Percentiles rank a stretch among this genome's conserved stretches.
phyloP scores from a whole-genome alignment of 2,113 vertebrate species.

The Xiphophorus couchianus region DNA sequence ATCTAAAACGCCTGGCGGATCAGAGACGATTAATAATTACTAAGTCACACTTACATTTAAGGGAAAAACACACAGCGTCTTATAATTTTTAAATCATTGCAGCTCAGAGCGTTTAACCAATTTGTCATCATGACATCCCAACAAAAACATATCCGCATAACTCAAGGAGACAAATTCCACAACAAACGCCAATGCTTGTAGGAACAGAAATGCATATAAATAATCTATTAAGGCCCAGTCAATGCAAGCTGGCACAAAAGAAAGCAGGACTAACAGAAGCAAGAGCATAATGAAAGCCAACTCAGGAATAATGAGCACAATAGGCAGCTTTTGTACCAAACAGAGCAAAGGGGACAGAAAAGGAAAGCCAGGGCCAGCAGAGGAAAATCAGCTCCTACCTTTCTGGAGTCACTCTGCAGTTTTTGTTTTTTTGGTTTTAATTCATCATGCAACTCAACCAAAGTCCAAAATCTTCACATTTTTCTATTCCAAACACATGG shows the following conservation, averaged over 20 bases:
- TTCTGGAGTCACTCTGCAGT: background rate
- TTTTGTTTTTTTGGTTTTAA: background rate
- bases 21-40: conserved; percentile 4
- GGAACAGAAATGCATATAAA: background rate
- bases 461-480: background rate
- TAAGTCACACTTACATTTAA: background rate
- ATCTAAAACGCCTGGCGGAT: background rate
- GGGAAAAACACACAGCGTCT: background rate
- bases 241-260: background rate
- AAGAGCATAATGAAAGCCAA: background rate
- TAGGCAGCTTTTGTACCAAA: background rate
- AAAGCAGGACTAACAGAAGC: background rate
- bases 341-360: background rate
- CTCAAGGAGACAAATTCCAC: background rate
- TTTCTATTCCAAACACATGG: background rate
- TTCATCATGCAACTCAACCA: background rate
- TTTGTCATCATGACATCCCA: background rate
- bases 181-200: background rate
- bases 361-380: background rate
- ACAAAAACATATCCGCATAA: background rate
- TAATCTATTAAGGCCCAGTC: background rate
- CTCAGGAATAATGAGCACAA: background rate
- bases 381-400: background rate
- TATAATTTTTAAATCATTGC: background rate
- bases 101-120: background rate